Base-by-base conservation (phyloP, 35 echinoderm and acorn worm genomes). In the Apostichopus japonicus region DNA sequence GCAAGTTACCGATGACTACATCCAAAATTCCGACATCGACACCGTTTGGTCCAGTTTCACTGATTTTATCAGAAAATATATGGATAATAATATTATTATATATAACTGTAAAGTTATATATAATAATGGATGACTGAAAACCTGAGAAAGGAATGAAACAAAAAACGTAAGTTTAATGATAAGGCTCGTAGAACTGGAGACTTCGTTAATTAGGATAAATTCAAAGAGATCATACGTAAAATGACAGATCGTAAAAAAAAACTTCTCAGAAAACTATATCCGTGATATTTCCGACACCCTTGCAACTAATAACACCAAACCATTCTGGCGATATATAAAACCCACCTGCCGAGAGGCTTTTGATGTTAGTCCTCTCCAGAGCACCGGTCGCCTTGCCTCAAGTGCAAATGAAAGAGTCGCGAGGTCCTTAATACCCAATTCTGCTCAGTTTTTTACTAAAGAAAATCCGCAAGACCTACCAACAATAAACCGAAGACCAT, bases 261-360 rank as follows among this genome's bases (percentile, higher is more conserved):
- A 51, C 33, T 53, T 54, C 51, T 44, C 8, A 56, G 77, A 80
- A 25, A 59, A 8, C 15, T 95, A 92, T 33, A 27, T 95, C n/a
- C 78, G 73, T 72, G 54, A 91, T 53, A 86, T 95, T 21, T 62
- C 90, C 55, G 70, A 79, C 17, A 92, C 63, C 21, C 25, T 88
- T 23, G 44, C 53, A 53, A 59, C 25, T 55, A 90, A 91, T 67
- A 91, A 92, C 73, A 56, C 83, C 44, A 87, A 79, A 88, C 90
- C 94, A 15, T 71, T 92, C 83, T 95, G 91, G 90, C 92, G 77
- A 22, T 95, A 92, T 77, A 92, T 95, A n/a, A 92, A 92, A 61
- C 44, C 79, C 16, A 92, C 57, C 17, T 61, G 84, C 77, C 90
- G 87, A 54, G 72, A 92, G 15, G 83, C 19, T 87, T 92, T 78